These are phyloP conservation scores for Lepeophtheirus salmonis DNA, from an alignment of 1,140 invertebrate genomes.

Conservation along the genomic window DNA sequence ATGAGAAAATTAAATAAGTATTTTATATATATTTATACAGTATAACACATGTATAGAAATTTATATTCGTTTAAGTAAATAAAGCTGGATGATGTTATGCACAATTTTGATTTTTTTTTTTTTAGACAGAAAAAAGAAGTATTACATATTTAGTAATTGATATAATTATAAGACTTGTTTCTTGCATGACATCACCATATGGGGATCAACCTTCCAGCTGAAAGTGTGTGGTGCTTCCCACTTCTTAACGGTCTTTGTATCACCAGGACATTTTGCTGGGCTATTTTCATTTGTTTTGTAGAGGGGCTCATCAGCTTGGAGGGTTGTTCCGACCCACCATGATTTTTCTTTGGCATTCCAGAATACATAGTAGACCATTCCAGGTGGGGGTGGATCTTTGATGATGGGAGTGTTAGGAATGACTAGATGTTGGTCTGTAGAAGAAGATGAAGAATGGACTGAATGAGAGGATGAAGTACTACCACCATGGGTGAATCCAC, in stretches of 20 bases:
- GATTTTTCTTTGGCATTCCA: constrained; percentile 1
- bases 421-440: background rate
- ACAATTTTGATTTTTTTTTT: no score
- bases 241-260: constrained; percentile 2
- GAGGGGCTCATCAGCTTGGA: background rate
- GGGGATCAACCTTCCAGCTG: constrained; percentile 6
- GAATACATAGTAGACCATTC: constrained; percentile 6
- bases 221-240: background rate
- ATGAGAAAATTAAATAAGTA: no score
- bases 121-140: no score
- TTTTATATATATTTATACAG: no score
- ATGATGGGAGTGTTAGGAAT: background rate
- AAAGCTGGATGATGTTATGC: no score
- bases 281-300: constrained; percentile 5
- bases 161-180: background rate
- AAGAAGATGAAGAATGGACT: background rate
- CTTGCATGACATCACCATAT: background rate
- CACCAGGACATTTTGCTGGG: constrained; percentile 5
- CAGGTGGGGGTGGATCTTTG: background rate
- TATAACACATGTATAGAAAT: no score
- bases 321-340: background rate
- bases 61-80: no score
- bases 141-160: no score
- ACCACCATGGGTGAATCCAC: background rate
- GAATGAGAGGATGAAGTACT: background rate